Evolutionary conservation across 1,140 invertebrate genomes (phyloP), one percentile per base, ranked within the genome.

Genomic region (Hermatobates lingyangjiaoensis): DNA sequence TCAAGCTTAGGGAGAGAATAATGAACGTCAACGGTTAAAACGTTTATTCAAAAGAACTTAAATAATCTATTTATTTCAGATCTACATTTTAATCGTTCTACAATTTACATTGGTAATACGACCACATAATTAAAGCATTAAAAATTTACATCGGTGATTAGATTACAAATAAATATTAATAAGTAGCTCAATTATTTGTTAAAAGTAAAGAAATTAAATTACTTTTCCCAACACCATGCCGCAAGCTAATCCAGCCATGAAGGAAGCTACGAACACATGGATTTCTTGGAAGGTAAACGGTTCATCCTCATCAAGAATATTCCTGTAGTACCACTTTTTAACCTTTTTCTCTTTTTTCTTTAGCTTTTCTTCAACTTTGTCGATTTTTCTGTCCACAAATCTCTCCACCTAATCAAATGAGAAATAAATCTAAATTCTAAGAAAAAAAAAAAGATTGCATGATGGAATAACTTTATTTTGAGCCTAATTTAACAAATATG

Each of bases 341-440:
- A 76, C 77, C 59, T 74, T 75, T 21, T 66, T 60, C 65, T 80
- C 70, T 50, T 78, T 78, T 56, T 75, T 74, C 63, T 76, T 81
- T 45, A 84, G 56, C 40, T 79, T 57, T 58, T 75, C 71, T 62
- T 84, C 82, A 48, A 80, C 81, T 68, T 80, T 81, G 59, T 83
- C 78, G 52, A 84, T 51, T 70, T 85, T 84, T 49, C 74, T 75
- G 63, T 86, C 83, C 51, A 85, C 74, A 71, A 69, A 85, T 65
- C 77, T 71, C 62, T 81, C 81, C 50, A 81, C 72, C 80, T 84
- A 66, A 50, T 34, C n/a, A 75, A 76, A 56, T 45, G 40, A 49
- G 38, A 24, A 12, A 54, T 48, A 54, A 18, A 14, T 50, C 21
- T 27, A 27, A 38, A 25, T 18, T 47, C 25, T 2, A 42, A 7